Evolutionary conservation across 1,140 invertebrate species (phyloP).

Genomic region (Epicauta chinensis): DNA sequence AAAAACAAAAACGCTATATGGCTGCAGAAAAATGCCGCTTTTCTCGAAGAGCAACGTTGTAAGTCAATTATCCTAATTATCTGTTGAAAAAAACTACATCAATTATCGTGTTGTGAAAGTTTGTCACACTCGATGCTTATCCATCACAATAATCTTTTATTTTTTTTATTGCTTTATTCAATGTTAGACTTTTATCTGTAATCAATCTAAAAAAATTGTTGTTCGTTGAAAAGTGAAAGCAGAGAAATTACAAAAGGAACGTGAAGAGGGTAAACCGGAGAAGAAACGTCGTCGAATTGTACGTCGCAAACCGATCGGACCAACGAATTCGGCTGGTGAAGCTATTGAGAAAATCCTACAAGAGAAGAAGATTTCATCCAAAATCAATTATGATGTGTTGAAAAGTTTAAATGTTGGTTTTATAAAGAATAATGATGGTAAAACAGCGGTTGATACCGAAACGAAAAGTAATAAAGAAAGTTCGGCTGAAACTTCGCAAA

Average conservation of each 20-base stretch:
- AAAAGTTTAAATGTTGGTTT: slow-evolving; percentile 61
- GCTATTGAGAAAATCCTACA: slow-evolving; percentile 92
- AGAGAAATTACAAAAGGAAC: slow-evolving; percentile 64
- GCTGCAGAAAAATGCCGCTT: slow-evolving; percentile 78
- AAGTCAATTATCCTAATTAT: slow-evolving; percentile 31
- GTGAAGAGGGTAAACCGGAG: slow-evolving; percentile 72
- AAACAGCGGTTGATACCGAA: too few species aligned
- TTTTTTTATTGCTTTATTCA: too few species aligned
- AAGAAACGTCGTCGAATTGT: slow-evolving; percentile 60
- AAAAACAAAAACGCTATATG: slow-evolving; percentile 74
- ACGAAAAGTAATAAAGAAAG: too few species aligned
- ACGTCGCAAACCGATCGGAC: slow-evolving; percentile 50
- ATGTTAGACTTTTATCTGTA: too few species aligned
- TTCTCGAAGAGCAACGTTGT: slow-evolving; percentile 76
- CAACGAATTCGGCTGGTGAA: slow-evolving; percentile 80
- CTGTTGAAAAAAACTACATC: too few species aligned
- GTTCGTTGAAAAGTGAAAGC: slow-evolving; percentile 61
- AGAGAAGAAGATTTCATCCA: slow-evolving; percentile 91
- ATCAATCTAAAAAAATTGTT: too few species aligned
- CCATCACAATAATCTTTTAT: too few species aligned
- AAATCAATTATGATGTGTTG: slow-evolving; percentile 97
- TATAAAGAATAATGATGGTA: slow-evolving; percentile 12
- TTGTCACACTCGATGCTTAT: too few species aligned
- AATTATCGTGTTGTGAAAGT: too few species aligned
- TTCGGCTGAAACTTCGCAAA: not conserved